These are phyloP conservation scores for Lampris incognitus DNA, from an alignment of 2,113 vertebrate species.

Conservation along the genomic window DNA sequence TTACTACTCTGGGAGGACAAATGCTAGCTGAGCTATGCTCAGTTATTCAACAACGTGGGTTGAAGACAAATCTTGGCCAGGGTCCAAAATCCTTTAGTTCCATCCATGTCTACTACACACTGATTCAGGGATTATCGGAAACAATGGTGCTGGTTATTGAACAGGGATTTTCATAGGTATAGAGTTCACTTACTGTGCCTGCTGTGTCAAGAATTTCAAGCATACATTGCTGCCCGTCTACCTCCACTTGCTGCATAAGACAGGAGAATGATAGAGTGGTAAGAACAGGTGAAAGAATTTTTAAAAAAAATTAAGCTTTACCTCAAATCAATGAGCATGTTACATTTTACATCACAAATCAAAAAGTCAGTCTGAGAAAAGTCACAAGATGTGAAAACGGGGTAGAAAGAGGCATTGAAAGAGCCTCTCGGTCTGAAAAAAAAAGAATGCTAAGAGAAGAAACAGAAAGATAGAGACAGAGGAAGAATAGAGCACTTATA, in stretches of 20 bases:
- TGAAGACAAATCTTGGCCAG: neutral
- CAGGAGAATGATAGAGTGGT: slow-evolving; percentile 15
- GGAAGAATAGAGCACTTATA: slow-evolving; percentile 16
- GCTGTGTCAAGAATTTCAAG: slow-evolving; percentile 99
- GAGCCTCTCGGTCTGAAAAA: neutral
- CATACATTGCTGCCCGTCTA: slow-evolving; percentile 99
- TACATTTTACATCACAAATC: neutral
- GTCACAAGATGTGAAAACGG: neutral
- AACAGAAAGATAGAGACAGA: slow-evolving; percentile 12
- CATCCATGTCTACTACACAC: slow-evolving; percentile 4
- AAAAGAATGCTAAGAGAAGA: slow-evolving; percentile 3
- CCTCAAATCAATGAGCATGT: slow-evolving; percentile 23
- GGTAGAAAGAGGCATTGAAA: neutral
- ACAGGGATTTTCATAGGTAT: neutral
- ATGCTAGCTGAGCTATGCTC: neutral
- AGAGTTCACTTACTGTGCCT: slow-evolving; percentile 90
- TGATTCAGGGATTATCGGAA: neutral
- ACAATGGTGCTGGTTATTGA: neutral
- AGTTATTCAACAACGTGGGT: too few species aligned
- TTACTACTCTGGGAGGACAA: neutral
- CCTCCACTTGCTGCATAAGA: slow-evolving; percentile 94
- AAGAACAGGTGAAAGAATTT: slow-evolving; percentile 17
- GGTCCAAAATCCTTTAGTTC: neutral
- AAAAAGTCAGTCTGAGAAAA: neutral
- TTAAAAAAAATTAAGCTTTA: neutral